Conservation (phyloP, 2,797 vertebrate species). For the Bufotes viridis region DNA sequence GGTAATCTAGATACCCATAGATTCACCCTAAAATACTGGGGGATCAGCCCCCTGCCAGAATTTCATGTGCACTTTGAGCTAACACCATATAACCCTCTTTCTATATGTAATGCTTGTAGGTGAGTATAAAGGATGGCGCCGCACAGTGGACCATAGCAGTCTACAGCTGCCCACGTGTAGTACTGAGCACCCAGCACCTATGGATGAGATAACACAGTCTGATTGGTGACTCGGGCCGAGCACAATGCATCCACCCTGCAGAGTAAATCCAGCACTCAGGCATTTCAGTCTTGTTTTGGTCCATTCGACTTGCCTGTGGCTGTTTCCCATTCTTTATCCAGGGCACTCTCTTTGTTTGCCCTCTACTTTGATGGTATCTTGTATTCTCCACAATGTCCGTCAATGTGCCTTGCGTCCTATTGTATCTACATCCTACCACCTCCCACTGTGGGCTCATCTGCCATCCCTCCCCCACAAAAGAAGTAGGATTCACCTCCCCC, state of each 20-base stretch:
- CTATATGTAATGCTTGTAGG: not conserved
- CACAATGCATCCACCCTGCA: conserved; percentile 20
- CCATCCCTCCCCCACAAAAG: conserved; percentile 56
- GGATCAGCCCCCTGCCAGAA: no score
- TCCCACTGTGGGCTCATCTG: conserved; percentile 50
- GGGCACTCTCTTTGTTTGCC: conserved; percentile 35
- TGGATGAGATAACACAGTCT: not conserved
- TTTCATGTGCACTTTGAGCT: no score
- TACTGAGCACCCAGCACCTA: not conserved
- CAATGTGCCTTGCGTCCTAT: conserved; percentile 38
- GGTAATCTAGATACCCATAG: no score
- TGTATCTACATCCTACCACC: conserved; percentile 50
- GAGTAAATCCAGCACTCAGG: not conserved
- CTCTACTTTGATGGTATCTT: conserved; percentile 48
- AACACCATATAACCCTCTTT: not conserved
- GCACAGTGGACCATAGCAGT: not conserved
- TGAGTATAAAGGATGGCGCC: not conserved
- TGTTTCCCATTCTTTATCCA: conserved; percentile 13
- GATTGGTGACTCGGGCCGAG: not conserved
- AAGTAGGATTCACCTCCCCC: conserved; percentile 31
- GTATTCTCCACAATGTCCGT: conserved; percentile 28
- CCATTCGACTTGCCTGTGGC: conserved; percentile 26
- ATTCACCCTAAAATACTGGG: no score
- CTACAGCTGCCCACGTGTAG: no score
- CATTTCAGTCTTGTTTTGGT: conserved; percentile 20